phyloP scores from a whole-genome alignment of 1,140 invertebrate species.

The Semibalanus balanoides region DNA sequence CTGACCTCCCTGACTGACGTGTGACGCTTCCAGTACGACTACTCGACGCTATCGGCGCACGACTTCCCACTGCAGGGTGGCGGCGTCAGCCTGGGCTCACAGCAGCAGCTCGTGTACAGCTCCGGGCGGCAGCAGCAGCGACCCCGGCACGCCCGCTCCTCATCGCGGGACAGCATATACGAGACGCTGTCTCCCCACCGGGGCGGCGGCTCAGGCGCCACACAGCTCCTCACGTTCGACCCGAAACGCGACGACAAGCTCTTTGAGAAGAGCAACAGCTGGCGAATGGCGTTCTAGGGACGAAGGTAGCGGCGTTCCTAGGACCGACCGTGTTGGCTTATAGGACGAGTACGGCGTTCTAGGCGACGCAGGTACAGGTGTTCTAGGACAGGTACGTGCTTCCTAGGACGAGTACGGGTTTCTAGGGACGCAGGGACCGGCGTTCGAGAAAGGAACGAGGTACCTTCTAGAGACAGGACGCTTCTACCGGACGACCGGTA shows the following conservation, averaged over 20 bases:
- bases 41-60: not conserved
- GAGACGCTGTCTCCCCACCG: not conserved
- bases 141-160: not conserved
- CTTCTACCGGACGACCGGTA: too few species aligned
- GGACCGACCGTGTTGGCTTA: too few species aligned
- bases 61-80: not conserved
- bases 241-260: not conserved
- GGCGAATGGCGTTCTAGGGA: not conserved
- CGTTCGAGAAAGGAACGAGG: too few species aligned
- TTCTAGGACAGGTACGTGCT: too few species aligned
- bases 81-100: not conserved
- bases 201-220: too few species aligned
- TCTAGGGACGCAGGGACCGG: too few species aligned
- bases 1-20: not conserved
- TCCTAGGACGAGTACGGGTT: too few species aligned
- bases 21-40: not conserved
- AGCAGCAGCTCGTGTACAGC: not conserved
- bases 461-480: too few species aligned
- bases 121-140: too few species aligned
- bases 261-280: slow-evolving; percentile 5
- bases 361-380: too few species aligned
- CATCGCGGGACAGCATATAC: not conserved
- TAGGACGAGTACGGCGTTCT: too few species aligned
- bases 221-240: not conserved
- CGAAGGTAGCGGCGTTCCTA: too few species aligned